phyloP scores from a whole-genome alignment of 2,888 invertebrate species.

The Ectobius pallidus region DNA sequence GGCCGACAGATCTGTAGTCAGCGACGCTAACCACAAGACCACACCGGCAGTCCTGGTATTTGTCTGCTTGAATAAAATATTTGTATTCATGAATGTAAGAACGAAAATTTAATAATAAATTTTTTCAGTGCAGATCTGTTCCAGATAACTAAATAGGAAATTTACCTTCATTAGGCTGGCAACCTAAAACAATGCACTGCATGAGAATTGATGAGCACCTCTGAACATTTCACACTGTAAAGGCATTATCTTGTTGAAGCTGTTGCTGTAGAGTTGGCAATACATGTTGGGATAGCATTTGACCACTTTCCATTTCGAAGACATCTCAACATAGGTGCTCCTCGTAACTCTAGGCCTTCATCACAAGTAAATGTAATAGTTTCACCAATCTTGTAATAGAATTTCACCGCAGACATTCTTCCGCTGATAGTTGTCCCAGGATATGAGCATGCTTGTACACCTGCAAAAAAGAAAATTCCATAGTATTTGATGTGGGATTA shows the following conservation, averaged over 20 bases:
- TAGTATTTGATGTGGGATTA: not conserved
- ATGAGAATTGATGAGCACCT: not conserved
- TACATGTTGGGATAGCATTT: constrained; percentile 80
- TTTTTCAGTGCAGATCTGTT: too few relatives aligned
- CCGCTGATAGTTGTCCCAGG: constrained; percentile 87
- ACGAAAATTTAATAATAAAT: too few relatives aligned
- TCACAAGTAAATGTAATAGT: constrained; percentile 85
- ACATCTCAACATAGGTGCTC: constrained; percentile 80
- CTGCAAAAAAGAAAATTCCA: constrained; percentile 53
- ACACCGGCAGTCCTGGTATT: too few relatives aligned
- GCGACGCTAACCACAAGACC: too few relatives aligned
- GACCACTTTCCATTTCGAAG: constrained; percentile 86
- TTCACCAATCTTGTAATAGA: constrained; percentile 86
- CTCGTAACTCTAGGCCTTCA: constrained; percentile 73
- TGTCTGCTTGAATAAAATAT: too few relatives aligned
- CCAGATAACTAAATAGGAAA: too few relatives aligned
- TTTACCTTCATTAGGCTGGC: too few relatives aligned
- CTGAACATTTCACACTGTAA: not conserved
- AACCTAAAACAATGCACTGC: too few relatives aligned
- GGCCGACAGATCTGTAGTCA: too few relatives aligned
- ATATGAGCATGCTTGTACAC: constrained; percentile 83
- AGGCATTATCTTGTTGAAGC: constrained; percentile 22
- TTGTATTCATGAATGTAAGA: too few relatives aligned
- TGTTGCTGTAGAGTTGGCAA: constrained; percentile 39
- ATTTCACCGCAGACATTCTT: constrained; percentile 84